Evolutionary conservation across 2,888 invertebrate genomes (phyloP), one percentile per base, ranked within the genome.

Genomic region (Conchocele bisecta): DNA sequence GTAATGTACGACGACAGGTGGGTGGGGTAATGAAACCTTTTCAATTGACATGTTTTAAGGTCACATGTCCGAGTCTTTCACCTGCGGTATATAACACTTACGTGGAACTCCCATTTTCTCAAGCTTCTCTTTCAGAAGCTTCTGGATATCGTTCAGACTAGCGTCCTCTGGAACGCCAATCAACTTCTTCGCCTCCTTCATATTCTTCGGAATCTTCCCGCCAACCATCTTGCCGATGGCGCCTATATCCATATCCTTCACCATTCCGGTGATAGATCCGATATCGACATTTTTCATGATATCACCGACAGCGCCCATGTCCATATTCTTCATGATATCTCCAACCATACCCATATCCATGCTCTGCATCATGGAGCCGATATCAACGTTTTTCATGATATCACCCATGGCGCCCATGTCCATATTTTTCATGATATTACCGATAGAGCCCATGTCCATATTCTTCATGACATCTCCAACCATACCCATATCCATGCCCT

Each of bases 211-310:
- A n/a, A n/a, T n/a, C n/a, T n/a, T n/a, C n/a, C n/a, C n/a, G n/a
- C n/a, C n/a, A n/a, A n/a, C n/a, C n/a, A n/a, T n/a, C n/a, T n/a
- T n/a, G n/a, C n/a, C n/a, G n/a, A n/a, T n/a, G n/a, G n/a, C n/a
- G n/a, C n/a, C n/a, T n/a, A n/a, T n/a, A n/a, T n/a, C n/a, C n/a
- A n/a, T n/a, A n/a, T n/a, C n/a, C n/a, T n/a, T n/a, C n/a, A n/a
- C n/a, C 51, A 51, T 51, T 3, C 22, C 22, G 11, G 20, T 22
- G n/a, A 51, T 22, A 13, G 17, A 4, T 9, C 53, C 58, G 17
- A 74, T 31, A 54, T 73, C 69, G 1, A 74, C 31, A 31, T 68
- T 61, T 20, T 76, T 68, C 65, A 72, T 63, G n/a, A 69, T 74
- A 9, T 66, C 56, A 7, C 61, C 46, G 39, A 68, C 61, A n/a